Base-by-base conservation (phyloP, 2,797 vertebrate genomes). In the Eutrigla gurnardus region DNA sequence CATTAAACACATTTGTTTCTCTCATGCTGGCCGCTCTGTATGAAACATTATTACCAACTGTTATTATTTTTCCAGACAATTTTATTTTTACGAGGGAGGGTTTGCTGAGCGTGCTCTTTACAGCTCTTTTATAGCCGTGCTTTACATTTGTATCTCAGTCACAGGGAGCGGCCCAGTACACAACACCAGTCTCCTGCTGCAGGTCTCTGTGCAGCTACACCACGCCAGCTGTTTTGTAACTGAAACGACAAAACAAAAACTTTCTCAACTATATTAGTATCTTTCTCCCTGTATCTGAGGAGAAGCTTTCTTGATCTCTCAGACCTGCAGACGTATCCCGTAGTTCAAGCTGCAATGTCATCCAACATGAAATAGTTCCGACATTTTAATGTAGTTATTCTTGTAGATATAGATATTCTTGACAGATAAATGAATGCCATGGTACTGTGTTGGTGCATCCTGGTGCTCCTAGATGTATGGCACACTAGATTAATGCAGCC, bases 1-100 rank as follows among this genome's bases (percentile, higher is more conserved):
- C 14, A 76, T 83, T 81, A 81, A 83, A 77, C 52, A 57, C 37
- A 75, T 78, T 75, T 81, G 75, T 83, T 83, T 78, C 53, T 59
- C 74, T 67, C 33, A 73, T 25, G 69, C 49, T 25, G 55, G 49
- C 62, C 61, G 18, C 45, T 66, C 76, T 32, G 64, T 50, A 58
- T 75, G 63, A 59, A 64, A 80, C 45, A 73, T 75, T 42, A 81
- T 70, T 82, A 62, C 70, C 78, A 80, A 85, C n/a, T 4, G 14
- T 71, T 81, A 2, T 73, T 70, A 7, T 65, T 69, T 68, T 49
- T 52, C 17, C 13, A 57, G 52, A 25, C 49, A 33, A 47, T 39
- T 63, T 58, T 64, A 49, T 72, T 53, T 55, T 75, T 58, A 50
- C 3, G 4, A 15, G 33, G 3, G 17, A 2, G 35, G 17, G 39